Evolutionary conservation across 2,888 invertebrate genomes (phyloP).

Genomic region (Gisinianus flammeolus): DNA sequence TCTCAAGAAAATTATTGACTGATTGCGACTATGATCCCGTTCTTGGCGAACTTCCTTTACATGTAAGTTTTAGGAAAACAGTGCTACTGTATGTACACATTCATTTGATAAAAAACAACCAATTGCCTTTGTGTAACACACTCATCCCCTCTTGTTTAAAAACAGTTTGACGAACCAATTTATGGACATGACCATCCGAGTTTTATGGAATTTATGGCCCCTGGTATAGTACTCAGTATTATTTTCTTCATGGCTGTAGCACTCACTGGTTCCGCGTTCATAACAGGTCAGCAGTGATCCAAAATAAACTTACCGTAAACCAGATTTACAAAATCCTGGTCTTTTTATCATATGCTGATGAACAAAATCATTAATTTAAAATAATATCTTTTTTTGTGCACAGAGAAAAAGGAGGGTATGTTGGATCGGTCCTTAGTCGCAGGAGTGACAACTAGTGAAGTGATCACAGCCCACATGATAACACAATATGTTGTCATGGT

Average conservation of each 20-base stretch:
- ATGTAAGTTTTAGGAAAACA: constrained; percentile 36
- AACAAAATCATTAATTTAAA: too few species aligned
- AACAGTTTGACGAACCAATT: constrained; percentile 81
- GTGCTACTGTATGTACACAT: background rate
- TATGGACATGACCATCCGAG: constrained; percentile 88
- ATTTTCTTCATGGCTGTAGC: constrained; percentile 96
- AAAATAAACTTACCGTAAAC: too few species aligned
- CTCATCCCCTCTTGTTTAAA: constrained; percentile 57
- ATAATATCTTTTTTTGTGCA: too few species aligned
- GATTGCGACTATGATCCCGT: constrained; percentile 68
- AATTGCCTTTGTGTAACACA: background rate
- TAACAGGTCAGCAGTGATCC: too few species aligned
- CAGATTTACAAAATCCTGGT: too few species aligned
- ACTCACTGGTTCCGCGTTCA: constrained; percentile 87
- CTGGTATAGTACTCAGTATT: constrained; percentile 70
- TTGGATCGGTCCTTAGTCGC: constrained; percentile 93
- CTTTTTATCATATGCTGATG: too few species aligned
- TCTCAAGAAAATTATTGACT: constrained; percentile 74
- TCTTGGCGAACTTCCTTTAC: constrained; percentile 51
- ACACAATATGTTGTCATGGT: constrained; percentile 95
- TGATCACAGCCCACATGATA: constrained; percentile 89
- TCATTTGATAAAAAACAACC: background rate
- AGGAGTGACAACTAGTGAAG: constrained; percentile 88
- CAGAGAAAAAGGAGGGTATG: constrained; percentile 88
- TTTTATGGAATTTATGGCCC: constrained; percentile 92